These are phyloP conservation scores for Spilogale gracilis DNA, from an alignment of 2,113 vertebrate genomes.

Conservation along the genomic window DNA sequence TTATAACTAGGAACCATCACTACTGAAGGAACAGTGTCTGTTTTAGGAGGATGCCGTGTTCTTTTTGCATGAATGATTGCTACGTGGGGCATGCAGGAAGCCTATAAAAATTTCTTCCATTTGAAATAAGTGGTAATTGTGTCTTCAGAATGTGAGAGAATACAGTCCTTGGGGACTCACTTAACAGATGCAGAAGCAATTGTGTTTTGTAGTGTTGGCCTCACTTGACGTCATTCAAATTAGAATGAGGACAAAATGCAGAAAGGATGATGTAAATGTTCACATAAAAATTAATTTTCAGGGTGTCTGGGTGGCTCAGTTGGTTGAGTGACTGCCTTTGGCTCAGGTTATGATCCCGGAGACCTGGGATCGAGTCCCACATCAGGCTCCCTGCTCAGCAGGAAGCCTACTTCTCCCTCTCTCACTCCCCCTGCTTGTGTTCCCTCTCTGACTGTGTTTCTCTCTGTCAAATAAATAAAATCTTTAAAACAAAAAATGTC, in stretches of 20 bases:
- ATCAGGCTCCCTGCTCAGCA: no score
- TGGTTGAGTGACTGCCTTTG: no score
- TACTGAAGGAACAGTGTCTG: not conserved
- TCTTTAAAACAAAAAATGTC: not conserved
- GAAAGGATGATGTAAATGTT: not conserved
- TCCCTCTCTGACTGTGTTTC: no score
- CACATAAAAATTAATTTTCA: not conserved
- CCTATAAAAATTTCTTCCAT: not conserved
- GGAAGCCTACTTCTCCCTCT: no score
- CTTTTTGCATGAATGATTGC: not conserved
- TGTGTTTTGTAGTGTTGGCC: not conserved
- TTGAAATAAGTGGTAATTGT: not conserved
- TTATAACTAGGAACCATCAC: not conserved
- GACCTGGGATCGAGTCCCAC: no score
- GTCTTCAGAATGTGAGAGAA: not conserved
- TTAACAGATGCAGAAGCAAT: not conserved
- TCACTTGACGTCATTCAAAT: not conserved
- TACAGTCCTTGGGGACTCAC: not conserved
- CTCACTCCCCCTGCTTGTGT: no score
- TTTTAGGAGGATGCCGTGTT: not conserved
- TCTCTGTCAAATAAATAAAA: no score
- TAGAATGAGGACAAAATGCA: not conserved
- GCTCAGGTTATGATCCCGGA: no score
- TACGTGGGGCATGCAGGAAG: not conserved
- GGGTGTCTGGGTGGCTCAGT: no score